Conservation (phyloP, 2,113 vertebrate species). For the Megaleporinus macrocephalus region DNA sequence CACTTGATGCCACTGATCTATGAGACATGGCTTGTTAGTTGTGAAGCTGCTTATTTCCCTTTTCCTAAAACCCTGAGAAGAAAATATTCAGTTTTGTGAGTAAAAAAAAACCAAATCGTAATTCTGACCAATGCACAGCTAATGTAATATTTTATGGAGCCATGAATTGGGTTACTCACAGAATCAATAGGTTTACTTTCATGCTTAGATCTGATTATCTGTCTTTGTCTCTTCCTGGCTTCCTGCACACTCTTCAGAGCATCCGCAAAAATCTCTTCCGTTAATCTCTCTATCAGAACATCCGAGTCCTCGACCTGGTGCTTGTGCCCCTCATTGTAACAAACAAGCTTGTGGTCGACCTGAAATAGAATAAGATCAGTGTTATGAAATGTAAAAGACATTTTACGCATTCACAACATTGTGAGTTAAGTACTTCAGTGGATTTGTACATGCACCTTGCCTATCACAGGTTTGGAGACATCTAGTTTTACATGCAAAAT, state of each 20-base stretch:
- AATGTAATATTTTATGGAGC: not conserved
- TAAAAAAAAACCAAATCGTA: not conserved
- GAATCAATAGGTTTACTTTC: constrained; percentile 21
- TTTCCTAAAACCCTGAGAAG: constrained; percentile 55
- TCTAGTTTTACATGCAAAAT: too few relatives aligned
- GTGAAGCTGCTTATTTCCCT: constrained; percentile 31
- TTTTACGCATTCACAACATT: too few relatives aligned
- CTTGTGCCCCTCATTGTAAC: constrained; percentile 7
- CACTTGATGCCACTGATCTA: constrained; percentile 70
- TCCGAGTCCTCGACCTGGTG: constrained; percentile 22
- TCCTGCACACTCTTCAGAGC: constrained; percentile 35
- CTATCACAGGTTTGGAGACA: too few relatives aligned
- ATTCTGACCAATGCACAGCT: not conserved
- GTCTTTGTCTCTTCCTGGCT: constrained; percentile 22
- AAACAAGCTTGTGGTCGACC: constrained; percentile 24
- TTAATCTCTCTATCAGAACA: constrained; percentile 31
- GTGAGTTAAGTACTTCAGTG: too few relatives aligned
- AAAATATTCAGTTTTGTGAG: not conserved
- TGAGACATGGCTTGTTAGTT: constrained; percentile 49
- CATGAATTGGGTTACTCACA: constrained; percentile 45
- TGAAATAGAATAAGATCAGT: constrained; percentile 5
- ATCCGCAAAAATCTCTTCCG: constrained; percentile 43
- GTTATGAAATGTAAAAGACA: not conserved
- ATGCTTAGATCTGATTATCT: constrained; percentile 18
- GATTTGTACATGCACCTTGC: too few relatives aligned